Base-by-base conservation (phyloP, 2,888 invertebrate genomes). In the Tridacna crocea region DNA sequence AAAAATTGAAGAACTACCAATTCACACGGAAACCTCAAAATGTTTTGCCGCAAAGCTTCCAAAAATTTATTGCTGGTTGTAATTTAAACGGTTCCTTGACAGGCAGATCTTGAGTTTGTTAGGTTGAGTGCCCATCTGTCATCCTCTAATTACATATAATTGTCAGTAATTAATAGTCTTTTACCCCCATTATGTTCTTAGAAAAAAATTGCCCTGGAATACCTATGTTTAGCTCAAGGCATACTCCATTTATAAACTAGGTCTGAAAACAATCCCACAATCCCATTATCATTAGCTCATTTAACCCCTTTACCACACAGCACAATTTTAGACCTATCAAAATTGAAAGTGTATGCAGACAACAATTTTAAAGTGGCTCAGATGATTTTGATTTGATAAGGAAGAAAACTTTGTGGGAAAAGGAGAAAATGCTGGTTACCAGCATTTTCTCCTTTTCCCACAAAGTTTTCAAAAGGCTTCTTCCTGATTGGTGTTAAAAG, bases 111-210 rank as follows among this genome's bases (percentile, higher is more conserved):
- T 26, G 46, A 66, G 19, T 66, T 51, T 51, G 46, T 46, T n/a
- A 70, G 2, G 24, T 70, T 51, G 51, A 70, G 70, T 51, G 51
- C 47, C 22, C 24, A 10, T 47, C 70, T 70, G 70, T 70, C 70
- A 70, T 24, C 47, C 51, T 51, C 51, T 51, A 70, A 70, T 70
- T 70, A 51, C 47, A 22, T 24, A 70, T 22, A 70, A 70, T 70
- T 48, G 24, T 70, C 70, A 24, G 51, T 70, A 70, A 70, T 70
- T 70, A 51, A 70, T 70, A 51, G 51, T n/a, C 48, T 24, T 26
- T 70, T 66, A 66, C n/a, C 36, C 36, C 46, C 66, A 66, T 66
- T 46, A 46, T n/a, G 27, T 46, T 66, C 15, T 55, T 19, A 55
- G 36, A 36, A 36, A 36, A 36, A 36, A 36, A 36, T 36, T 36